Evolutionary conservation across 2,113 vertebrate genomes (phyloP).

Genomic region (Tamias sibiricus): DNA sequence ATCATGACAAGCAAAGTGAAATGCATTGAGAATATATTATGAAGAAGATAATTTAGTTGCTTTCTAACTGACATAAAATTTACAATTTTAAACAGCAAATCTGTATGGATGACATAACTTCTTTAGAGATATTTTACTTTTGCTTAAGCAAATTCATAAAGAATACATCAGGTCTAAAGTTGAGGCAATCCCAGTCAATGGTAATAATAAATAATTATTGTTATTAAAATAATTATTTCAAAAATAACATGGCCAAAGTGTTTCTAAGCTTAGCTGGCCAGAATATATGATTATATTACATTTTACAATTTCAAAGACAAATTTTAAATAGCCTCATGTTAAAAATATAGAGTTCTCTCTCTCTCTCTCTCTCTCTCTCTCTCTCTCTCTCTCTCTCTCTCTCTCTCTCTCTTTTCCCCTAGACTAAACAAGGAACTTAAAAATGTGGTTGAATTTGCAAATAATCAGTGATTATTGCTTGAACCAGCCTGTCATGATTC

Average conservation of each 20-base stretch:
- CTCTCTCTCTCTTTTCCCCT: background rate
- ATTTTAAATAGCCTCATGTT: background rate
- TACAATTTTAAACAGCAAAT: background rate
- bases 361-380: slow-evolving; percentile 6
- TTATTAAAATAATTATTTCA: slow-evolving; percentile 11
- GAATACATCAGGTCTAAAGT: background rate
- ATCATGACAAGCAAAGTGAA: background rate
- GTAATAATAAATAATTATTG: background rate
- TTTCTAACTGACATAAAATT: slow-evolving; percentile 35
- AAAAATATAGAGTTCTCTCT: background rate
- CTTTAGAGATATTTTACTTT: slow-evolving; percentile 3
- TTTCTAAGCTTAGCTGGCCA: slow-evolving; percentile 14
- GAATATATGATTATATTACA: background rate
- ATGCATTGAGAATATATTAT: background rate
- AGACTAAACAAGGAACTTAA: background rate
- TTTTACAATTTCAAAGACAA: background rate
- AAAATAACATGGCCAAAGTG: background rate
- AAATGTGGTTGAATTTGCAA: background rate
- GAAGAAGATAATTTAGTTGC: background rate
- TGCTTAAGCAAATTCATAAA: slow-evolving; percentile 2
- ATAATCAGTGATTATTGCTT: background rate
- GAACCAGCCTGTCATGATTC: background rate
- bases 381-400: too few relatives aligned
- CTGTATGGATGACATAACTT: background rate
- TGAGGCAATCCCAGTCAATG: background rate